Evolutionary conservation across 2,113 vertebrate genomes (phyloP).

Genomic region (Aldabrachelys gigantea): DNA sequence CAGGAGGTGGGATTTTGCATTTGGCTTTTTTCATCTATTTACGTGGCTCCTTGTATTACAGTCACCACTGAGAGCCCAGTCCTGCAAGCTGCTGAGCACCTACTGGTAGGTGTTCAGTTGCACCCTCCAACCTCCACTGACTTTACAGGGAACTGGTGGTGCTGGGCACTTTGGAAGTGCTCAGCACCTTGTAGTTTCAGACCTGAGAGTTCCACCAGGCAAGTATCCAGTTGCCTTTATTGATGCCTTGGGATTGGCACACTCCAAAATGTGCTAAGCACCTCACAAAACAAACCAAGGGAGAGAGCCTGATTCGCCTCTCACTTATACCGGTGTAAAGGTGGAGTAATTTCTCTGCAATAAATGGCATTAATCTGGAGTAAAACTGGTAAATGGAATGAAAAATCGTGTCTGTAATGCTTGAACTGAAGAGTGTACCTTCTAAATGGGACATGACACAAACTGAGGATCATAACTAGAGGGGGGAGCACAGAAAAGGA

Average conservation of each 20-base stretch:
- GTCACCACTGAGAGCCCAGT: not conserved
- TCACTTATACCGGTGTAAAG: not conserved
- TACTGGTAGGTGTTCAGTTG: not conserved
- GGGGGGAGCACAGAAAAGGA: not conserved
- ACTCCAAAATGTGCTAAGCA: not conserved
- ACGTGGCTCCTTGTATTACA: not conserved
- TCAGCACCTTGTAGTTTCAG: not conserved
- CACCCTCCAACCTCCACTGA: not conserved
- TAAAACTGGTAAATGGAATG: not conserved
- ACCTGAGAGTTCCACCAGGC: not conserved
- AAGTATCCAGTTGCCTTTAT: not conserved
- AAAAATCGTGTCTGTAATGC: not conserved
- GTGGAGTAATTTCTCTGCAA: not conserved
- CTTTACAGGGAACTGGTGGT: not conserved
- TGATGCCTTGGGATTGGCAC: not conserved
- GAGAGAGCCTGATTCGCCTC: not conserved
- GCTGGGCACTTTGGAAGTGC: not conserved
- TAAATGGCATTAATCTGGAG: not conserved
- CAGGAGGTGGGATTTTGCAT: not conserved
- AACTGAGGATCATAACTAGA: not conserved
- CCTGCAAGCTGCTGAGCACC: not conserved
- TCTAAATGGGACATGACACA: not conserved
- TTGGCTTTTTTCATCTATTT: not conserved
- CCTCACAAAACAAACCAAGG: not conserved
- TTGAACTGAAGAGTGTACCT: not conserved